Base-by-base conservation (phyloP, 2,113 vertebrate genomes). In the Ginglymostoma cirratum region DNA sequence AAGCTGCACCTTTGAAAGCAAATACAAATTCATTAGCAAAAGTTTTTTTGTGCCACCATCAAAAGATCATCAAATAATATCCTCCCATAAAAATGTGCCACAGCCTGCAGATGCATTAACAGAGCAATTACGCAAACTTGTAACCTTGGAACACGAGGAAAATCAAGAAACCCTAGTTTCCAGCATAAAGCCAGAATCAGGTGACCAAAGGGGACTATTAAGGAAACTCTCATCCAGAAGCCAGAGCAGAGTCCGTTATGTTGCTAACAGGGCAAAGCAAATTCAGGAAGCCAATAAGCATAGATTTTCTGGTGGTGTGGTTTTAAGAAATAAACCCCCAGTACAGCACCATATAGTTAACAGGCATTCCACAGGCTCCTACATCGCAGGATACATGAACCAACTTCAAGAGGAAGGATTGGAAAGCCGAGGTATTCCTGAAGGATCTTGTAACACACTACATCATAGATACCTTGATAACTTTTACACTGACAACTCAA, bases 1-100 rank as follows among this genome's bases (percentile, higher is more conserved):
- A 55, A 98, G 98, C 48, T 99, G 99, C 97, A 99, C 99, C 96
- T 99, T 99, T 34, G 98, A 99, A 97, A 99, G 99, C 96, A 99
- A 99, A 96, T 99, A 99, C 95, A 98, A 99, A 67, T 98, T 98
- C 87, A 99, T 99, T 65, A 99, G 99, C 95, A 98, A 98, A 96
- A 99, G 99, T 96, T 99, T 99, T 94, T 96, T 99, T 96, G 98
- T 98, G 1, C 97, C 98, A 0, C 97, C 98, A 52, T 97, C 98
- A 97, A 97, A 97, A 96, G 98, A 98, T 96, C 97, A 97, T 96
- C 98, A 97, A 94, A 96, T 87, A 12, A 96, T 97, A 0, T 96
- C 94, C 96, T 27, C 90, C 96, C 96, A 96, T 96, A 96, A 96
- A 0, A 96, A 97, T 96, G 97, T 97, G 0, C 96, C 98, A 0